Evolutionary conservation across 2,797 vertebrate genomes (phyloP).

Genomic region (Galago senegalensis): DNA sequence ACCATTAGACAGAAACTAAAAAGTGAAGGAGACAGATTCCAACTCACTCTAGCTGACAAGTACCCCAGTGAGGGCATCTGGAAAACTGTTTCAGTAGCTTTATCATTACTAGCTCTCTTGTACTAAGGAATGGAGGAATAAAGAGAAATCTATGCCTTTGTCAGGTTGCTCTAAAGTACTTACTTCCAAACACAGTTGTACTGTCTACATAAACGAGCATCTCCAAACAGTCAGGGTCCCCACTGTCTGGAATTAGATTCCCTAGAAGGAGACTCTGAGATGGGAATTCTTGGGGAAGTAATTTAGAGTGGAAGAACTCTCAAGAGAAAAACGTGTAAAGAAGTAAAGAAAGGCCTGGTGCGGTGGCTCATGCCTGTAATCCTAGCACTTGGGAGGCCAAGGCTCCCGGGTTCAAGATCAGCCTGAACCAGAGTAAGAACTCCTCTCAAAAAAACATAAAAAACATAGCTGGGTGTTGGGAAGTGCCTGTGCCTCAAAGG

Average conservation of each 20-base stretch:
- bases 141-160: neutral
- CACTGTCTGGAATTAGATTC: neutral
- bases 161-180: neutral
- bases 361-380: too few species aligned
- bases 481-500: too few species aligned
- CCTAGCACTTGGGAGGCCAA: too few species aligned
- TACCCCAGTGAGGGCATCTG: neutral
- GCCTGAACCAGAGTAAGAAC: too few species aligned
- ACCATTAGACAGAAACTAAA: neutral
- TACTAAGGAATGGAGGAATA: neutral
- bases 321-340: neutral
- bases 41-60: neutral
- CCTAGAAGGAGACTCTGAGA: neutral
- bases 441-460: too few species aligned
- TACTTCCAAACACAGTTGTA: neutral
- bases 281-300: neutral
- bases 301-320: neutral
- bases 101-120: neutral
- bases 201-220: neutral
- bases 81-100: neutral
- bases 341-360: neutral
- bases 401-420: too few species aligned
- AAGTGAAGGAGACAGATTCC: neutral
- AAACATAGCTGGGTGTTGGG: too few species aligned
- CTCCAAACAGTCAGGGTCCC: neutral